A percentile compares a stretch with the other conserved stretches of the same genome.
phyloP scores from a whole-genome alignment of 1,140 invertebrate genomes.

The Aphidius gifuensis region DNA sequence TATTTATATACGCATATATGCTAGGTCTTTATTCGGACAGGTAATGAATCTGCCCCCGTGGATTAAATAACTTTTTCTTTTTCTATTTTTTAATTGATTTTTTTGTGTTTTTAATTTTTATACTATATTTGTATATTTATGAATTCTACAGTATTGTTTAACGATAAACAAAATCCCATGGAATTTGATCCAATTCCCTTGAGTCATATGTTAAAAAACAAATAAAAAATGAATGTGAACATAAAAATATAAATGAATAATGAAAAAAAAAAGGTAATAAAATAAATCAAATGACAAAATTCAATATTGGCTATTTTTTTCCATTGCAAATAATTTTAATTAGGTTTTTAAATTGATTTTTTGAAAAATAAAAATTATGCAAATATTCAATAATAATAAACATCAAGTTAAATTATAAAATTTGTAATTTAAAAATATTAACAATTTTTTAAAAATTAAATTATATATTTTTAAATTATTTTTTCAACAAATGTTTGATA shows the following conservation, averaged over 20 bases:
- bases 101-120: neutral
- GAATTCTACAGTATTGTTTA: neutral
- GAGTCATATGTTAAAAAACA: neutral
- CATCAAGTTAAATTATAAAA: no score
- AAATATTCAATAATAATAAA: no score
- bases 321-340: no score
- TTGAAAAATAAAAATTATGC: no score
- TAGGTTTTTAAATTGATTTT: no score
- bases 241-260: slow-evolving; percentile 16
- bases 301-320: no score
- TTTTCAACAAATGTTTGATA: neutral
- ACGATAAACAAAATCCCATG: neutral
- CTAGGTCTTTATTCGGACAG: slow-evolving; percentile 24
- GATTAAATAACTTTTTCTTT: neutral
- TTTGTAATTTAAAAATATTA: no score
- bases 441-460: no score
- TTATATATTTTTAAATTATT: no score
- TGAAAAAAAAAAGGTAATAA: neutral
- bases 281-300: no score
- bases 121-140: neutral
- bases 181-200: slow-evolving; percentile 6
- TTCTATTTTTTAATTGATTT: slow-evolving; percentile 1
- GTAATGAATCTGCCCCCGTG: slow-evolving; percentile 7
- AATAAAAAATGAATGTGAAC: slow-evolving; percentile 5
- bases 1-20: neutral